Evolutionary conservation across 1,140 invertebrate genomes (phyloP).

Genomic region (Danaus plexippus): DNA sequence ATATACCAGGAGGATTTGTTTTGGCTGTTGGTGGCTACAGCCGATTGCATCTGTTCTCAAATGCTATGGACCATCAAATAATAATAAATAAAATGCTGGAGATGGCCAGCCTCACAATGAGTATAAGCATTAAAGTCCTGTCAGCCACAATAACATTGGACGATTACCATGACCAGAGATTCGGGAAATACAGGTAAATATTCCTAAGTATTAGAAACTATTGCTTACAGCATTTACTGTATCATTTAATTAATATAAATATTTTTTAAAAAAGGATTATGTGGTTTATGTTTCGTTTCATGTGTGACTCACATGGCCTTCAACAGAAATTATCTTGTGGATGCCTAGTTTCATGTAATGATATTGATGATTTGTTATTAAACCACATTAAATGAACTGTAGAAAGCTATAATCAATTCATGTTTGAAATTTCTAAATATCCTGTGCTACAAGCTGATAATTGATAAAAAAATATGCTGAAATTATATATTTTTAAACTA

Average conservation of each 20-base stretch:
- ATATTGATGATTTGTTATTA: too few relatives aligned
- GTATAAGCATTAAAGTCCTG: constrained; percentile 86
- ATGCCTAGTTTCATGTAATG: too few relatives aligned
- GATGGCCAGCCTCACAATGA: constrained; percentile 83
- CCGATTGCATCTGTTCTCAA: constrained; percentile 90
- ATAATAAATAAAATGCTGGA: constrained; percentile 90
- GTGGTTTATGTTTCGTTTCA: neutral
- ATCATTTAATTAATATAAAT: constrained; percentile 2
- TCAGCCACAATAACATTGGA: constrained; percentile 87
- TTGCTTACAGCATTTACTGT: too few relatives aligned
- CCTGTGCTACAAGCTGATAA: too few relatives aligned
- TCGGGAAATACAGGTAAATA: constrained; percentile 90
- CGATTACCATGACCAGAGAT: constrained; percentile 86
- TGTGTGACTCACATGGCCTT: constrained; percentile 8
- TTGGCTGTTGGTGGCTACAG: constrained; percentile 90
- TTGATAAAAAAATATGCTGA: too few relatives aligned
- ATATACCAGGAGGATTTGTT: constrained; percentile 87
- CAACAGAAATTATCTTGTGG: constrained; percentile 5
- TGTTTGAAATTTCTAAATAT: too few relatives aligned
- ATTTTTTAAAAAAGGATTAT: too few relatives aligned
- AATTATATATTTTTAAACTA: too few relatives aligned
- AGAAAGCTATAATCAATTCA: too few relatives aligned
- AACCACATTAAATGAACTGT: too few relatives aligned
- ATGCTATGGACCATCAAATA: constrained; percentile 84
- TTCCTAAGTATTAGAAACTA: constrained; percentile 1